Percentiles rank a stretch among this genome's conserved stretches.
These are phyloP conservation scores for Cephalopholis sonnerati DNA, from an alignment of 2,113 vertebrate species.

Conservation along the genomic window DNA sequence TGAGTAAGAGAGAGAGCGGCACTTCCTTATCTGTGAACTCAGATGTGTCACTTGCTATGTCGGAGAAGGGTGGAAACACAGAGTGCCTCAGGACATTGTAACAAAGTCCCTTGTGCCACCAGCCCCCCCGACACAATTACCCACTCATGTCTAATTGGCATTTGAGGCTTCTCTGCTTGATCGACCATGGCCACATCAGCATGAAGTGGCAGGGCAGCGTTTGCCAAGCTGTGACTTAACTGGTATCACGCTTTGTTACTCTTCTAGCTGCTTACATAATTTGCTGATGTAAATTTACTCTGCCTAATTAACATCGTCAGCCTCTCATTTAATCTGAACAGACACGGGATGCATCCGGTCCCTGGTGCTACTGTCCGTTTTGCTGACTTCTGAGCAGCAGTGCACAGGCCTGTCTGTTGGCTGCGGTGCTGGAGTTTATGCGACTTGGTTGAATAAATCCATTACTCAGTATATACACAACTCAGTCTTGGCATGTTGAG, in stretches of 20 bases:
- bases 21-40: constrained; percentile 67
- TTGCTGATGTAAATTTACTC: constrained; percentile 85
- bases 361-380: constrained; percentile 67
- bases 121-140: constrained; percentile 86
- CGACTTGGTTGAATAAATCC: constrained; percentile 67
- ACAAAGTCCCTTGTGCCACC: constrained; percentile 83
- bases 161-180: constrained; percentile 86
- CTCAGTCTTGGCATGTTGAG: constrained; percentile 36
- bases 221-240: constrained; percentile 86
- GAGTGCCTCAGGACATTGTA: constrained; percentile 84
- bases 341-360: constrained; percentile 79
- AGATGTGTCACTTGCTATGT: constrained; percentile 80
- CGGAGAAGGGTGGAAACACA: constrained; percentile 78
- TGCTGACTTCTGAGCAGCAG: constrained; percentile 59
- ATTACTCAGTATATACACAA: constrained; percentile 43
- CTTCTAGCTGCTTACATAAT: constrained; percentile 85
- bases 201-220: constrained; percentile 84
- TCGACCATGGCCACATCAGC: constrained; percentile 84
- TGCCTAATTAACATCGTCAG: constrained; percentile 86
- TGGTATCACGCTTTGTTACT: constrained; percentile 86
- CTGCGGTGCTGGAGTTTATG: constrained; percentile 25
- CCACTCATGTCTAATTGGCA: constrained; percentile 87
- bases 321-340: constrained; percentile 82
- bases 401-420: constrained; percentile 53
- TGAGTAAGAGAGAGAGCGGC: constrained; percentile 28